These are phyloP conservation scores for Cyprinella venusta DNA, from an alignment of 2,797 vertebrate species.

Conservation along the genomic window DNA sequence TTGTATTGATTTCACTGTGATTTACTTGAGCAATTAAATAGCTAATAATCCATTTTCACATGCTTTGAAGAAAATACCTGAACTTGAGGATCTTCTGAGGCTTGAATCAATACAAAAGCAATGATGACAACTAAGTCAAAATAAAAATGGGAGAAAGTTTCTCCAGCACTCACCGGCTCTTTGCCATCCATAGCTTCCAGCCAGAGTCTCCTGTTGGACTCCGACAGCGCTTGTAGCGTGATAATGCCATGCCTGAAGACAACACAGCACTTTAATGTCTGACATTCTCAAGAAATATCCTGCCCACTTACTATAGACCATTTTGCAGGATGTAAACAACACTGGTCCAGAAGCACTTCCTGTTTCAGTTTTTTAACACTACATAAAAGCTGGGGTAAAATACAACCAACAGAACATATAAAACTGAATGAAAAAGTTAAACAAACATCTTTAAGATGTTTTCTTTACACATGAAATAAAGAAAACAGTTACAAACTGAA, in stretches of 20 bases:
- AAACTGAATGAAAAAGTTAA: too few relatives aligned
- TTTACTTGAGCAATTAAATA: not conserved
- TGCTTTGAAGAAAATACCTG: not conserved
- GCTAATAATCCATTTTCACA: not conserved
- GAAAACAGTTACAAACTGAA: too few relatives aligned
- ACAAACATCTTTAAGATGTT: too few relatives aligned
- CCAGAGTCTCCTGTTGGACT: slow-evolving; percentile 94
- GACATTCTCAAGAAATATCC: not conserved
- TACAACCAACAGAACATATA: too few relatives aligned
- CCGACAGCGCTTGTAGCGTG: slow-evolving; percentile 93
- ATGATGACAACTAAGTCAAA: not conserved
- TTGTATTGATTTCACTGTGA: not conserved
- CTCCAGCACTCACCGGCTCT: slow-evolving; percentile 87
- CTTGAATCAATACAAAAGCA: not conserved
- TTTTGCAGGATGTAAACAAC: too few relatives aligned
- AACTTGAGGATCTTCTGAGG: not conserved
- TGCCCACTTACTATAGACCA: not conserved
- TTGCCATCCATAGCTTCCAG: slow-evolving; percentile 98
- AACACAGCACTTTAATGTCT: slow-evolving; percentile 14
- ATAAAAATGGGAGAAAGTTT: not conserved
- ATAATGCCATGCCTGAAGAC: slow-evolving; percentile 90
- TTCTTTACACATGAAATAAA: too few relatives aligned
- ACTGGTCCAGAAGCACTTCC: too few relatives aligned
- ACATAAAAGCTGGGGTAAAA: too few relatives aligned
- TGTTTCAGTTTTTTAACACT: too few relatives aligned